Conservation (phyloP, 2,113 vertebrate genomes). For the Bostrychus sinensis region DNA sequence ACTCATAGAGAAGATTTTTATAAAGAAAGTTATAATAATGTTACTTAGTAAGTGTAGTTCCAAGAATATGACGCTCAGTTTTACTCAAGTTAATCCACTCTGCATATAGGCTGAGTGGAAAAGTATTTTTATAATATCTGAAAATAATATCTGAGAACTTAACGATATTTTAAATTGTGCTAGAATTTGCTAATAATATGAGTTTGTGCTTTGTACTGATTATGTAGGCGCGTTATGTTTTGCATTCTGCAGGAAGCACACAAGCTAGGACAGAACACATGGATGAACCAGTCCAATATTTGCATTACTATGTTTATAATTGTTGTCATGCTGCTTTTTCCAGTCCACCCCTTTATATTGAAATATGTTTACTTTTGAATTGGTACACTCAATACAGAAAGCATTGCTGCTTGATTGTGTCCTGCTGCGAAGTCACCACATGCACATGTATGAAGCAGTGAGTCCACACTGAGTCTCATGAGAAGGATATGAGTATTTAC, state of each 20-base stretch:
- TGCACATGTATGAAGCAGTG: not conserved
- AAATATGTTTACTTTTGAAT: not conserved
- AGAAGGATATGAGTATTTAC: conserved; percentile 8
- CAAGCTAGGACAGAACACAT: too few species aligned
- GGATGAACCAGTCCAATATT: too few species aligned
- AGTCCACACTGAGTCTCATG: conserved; percentile 5
- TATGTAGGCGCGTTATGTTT: too few species aligned
- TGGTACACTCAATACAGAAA: not conserved
- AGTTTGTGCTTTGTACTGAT: too few species aligned
- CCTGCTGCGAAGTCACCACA: not conserved
- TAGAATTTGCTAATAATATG: too few species aligned
- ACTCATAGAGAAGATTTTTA: not conserved
- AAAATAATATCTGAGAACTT: too few species aligned
- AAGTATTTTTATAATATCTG: not conserved
- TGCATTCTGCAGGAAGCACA: too few species aligned
- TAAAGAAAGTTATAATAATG: not conserved
- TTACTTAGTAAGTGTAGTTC: too few species aligned
- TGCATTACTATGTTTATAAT: too few species aligned
- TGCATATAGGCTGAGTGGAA: not conserved
- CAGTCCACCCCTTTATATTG: not conserved
- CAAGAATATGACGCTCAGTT: not conserved
- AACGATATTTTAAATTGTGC: too few species aligned
- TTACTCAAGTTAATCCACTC: not conserved
- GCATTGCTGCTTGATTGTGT: not conserved
- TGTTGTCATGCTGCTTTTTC: not conserved